Evolutionary conservation across 2,113 vertebrate genomes (phyloP).

Genomic region (Hemichromis elongatus): DNA sequence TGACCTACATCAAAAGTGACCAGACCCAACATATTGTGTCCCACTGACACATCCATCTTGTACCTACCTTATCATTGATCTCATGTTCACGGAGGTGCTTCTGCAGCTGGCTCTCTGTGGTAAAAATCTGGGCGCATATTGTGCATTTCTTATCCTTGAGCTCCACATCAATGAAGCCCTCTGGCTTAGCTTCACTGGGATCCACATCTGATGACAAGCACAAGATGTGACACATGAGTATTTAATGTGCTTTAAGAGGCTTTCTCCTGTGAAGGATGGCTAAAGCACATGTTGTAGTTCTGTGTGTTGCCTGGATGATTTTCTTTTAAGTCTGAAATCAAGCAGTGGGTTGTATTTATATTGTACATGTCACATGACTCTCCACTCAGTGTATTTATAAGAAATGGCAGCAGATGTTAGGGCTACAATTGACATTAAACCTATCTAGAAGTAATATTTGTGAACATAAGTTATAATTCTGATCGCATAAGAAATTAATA

Average conservation of each 20-base stretch:
- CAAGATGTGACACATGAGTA: background rate
- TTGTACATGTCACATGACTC: background rate
- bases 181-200: slow-evolving; percentile 60
- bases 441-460: background rate
- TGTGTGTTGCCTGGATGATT: background rate
- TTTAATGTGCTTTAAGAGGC: background rate
- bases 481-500: background rate
- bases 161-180: slow-evolving; percentile 76
- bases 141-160: slow-evolving; percentile 83
- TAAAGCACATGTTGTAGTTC: background rate
- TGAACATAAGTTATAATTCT: background rate
- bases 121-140: slow-evolving; percentile 85
- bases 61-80: slow-evolving; percentile 88
- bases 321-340: background rate
- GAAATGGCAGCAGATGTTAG: background rate
- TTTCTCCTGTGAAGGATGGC: background rate
- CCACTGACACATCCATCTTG: background rate
- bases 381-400: background rate
- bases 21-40: background rate
- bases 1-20: background rate
- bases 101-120: slow-evolving; percentile 89
- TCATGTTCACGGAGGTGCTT: slow-evolving; percentile 94
- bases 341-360: background rate
- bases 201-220: slow-evolving; percentile 38
- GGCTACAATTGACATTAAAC: background rate